Percentiles rank a stretch among this genome's conserved stretches.
phyloP scores from a whole-genome alignment of 2,888 invertebrate species.

The Nemurella pictetii region DNA sequence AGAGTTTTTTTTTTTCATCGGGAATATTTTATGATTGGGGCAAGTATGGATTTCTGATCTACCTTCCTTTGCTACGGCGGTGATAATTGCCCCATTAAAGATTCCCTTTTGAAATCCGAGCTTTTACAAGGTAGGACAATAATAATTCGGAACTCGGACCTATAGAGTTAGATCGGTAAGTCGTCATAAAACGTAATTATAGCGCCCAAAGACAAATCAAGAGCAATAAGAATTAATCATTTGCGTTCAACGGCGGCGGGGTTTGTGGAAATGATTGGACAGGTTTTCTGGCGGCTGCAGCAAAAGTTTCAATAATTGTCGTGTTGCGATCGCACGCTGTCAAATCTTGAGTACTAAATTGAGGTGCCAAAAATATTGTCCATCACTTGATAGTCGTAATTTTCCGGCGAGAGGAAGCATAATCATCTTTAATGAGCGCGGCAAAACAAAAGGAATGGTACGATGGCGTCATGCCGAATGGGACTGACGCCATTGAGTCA shows the following conservation, averaged over 20 bases:
- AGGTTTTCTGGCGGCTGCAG: background rate
- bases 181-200: background rate
- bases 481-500: background rate
- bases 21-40: background rate
- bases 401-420: background rate
- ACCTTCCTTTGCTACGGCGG: background rate
- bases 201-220: background rate
- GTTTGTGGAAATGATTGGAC: background rate
- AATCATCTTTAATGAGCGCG: background rate
- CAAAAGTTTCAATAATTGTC: background rate
- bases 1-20: background rate
- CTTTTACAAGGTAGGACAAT: background rate
- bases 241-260: background rate
- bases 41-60: background rate
- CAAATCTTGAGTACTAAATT: conserved; percentile 23
- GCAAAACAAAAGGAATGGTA: background rate
- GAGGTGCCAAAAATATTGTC: conserved; percentile 22
- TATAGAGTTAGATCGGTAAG: background rate
- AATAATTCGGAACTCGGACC: background rate
- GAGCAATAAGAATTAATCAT: background rate
- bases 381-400: background rate
- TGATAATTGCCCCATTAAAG: background rate
- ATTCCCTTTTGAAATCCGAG: conserved; percentile 1
- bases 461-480: background rate
- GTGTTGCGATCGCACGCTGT: conserved; percentile 11